phyloP scores from a whole-genome alignment of 2,888 invertebrate genomes.

The Tanytarsus gracilentus region DNA sequence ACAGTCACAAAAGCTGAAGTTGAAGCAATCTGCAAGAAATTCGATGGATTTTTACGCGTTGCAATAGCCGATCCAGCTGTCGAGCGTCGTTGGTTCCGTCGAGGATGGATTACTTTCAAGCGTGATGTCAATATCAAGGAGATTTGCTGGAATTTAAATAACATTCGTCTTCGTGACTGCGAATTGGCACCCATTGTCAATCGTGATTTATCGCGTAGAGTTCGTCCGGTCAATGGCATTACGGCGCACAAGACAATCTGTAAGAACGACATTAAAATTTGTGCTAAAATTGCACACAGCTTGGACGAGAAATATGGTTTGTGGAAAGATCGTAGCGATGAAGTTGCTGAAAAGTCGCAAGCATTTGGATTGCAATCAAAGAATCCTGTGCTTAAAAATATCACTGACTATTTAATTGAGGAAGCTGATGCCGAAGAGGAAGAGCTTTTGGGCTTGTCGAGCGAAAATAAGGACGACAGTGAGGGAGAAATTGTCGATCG shows the following conservation, averaged over 20 bases:
- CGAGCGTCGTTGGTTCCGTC: slow-evolving; percentile 89
- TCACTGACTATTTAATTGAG: slow-evolving; percentile 95
- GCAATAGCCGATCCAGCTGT: slow-evolving; percentile 95
- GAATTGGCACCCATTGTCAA: slow-evolving; percentile 95
- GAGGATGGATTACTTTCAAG: slow-evolving; percentile 98
- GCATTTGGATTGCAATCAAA: slow-evolving; percentile 46
- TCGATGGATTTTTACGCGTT: slow-evolving; percentile 87
- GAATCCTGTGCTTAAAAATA: slow-evolving; percentile 92
- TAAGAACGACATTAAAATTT: slow-evolving; percentile 82
- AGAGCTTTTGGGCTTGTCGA: slow-evolving; percentile 66
- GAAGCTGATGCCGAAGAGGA: slow-evolving; percentile 98
- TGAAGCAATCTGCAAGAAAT: slow-evolving; percentile 85
- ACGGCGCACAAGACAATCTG: slow-evolving; percentile 82
- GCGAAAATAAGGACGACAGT: slow-evolving; percentile 44
- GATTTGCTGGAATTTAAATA: slow-evolving; percentile 98
- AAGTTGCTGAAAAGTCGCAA: slow-evolving; percentile 24
- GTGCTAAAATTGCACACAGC: slow-evolving; percentile 84
- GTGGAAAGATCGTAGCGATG: slow-evolving; percentile 54
- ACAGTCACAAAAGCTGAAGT: slow-evolving; percentile 94
- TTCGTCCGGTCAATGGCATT: slow-evolving; percentile 84
- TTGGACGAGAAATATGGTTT: slow-evolving; percentile 75
- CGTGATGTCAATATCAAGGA: slow-evolving; percentile 97
- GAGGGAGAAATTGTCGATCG: slow-evolving; percentile 54
- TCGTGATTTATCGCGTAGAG: slow-evolving; percentile 86
- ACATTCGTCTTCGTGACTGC: slow-evolving; percentile 79